Conservation (phyloP, 2,888 invertebrate species). For the Oscheius sp. region DNA sequence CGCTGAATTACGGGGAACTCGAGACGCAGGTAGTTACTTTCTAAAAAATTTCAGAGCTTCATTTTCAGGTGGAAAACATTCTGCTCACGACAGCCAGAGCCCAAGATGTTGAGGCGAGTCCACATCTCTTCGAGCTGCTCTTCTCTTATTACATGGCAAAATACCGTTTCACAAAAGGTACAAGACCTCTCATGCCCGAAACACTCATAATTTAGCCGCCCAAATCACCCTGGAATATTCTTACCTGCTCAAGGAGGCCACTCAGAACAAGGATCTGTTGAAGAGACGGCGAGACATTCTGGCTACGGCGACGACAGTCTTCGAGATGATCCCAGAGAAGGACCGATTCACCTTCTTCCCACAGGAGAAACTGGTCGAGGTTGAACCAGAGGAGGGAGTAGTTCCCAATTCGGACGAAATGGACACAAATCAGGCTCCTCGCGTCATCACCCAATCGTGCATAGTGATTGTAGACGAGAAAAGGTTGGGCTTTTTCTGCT, state of each 20-base stretch:
- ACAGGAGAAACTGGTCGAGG: constrained; percentile 11
- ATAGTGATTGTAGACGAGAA: constrained; percentile 22
- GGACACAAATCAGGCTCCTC: constrained; percentile 2
- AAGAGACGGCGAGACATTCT: constrained; percentile 57
- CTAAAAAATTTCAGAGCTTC: background rate
- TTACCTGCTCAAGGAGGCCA: constrained; percentile 46
- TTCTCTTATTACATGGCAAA: constrained; percentile 45
- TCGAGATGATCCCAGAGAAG: constrained; percentile 44
- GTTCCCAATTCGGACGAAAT: constrained; percentile 4
- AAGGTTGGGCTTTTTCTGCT: background rate
- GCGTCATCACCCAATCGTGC: background rate
- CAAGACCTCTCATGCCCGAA: background rate
- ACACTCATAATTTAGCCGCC: constrained; percentile 45
- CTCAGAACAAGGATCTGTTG: constrained; percentile 53
- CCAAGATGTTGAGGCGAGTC: constrained; percentile 41
- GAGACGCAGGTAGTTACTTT: constrained; percentile 22
- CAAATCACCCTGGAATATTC: constrained; percentile 60
- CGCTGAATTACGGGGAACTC: constrained; percentile 22
- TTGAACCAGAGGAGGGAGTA: background rate
- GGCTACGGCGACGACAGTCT: constrained; percentile 50
- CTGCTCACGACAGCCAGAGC: constrained; percentile 45
- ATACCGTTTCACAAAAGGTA: constrained; percentile 46
- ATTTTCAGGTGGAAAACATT: constrained; percentile 44
- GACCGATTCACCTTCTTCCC: constrained; percentile 26
- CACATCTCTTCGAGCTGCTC: constrained; percentile 51